Percentiles rank a stretch among this genome's conserved stretches.
Evolutionary conservation across 92 coral and sea anemone genomes (phyloP).

Genomic region (Muricea muricata): DNA sequence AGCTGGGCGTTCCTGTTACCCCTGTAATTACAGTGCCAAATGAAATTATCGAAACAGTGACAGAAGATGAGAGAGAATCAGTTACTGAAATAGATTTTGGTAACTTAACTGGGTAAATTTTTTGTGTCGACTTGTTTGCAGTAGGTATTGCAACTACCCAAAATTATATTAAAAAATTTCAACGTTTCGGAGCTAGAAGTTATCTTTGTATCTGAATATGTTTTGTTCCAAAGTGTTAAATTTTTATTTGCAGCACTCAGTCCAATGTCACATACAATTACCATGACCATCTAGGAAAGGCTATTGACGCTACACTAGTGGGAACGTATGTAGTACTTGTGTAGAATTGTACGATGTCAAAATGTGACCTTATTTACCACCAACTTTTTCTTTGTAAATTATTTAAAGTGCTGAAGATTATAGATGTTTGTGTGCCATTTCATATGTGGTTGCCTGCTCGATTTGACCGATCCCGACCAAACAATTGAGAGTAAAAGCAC

Average conservation of each 20-base stretch:
- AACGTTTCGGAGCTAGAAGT: too few species aligned
- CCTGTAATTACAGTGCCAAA: too few species aligned
- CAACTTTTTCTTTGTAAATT: background rate
- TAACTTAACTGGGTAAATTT: too few species aligned
- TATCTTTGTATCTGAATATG: background rate
- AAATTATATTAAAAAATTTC: too few species aligned
- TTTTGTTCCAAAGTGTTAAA: background rate
- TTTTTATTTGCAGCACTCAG: too few species aligned
- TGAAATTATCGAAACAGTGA: too few species aligned
- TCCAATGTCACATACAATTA: too few species aligned
- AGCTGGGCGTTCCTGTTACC: too few species aligned
- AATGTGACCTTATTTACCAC: background rate
- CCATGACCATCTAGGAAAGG: constrained; percentile 39
- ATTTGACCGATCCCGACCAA: background rate
- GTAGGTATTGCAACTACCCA: too few species aligned
- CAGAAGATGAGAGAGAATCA: too few species aligned
- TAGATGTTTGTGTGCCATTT: constrained; percentile 26
- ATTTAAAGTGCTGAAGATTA: constrained; percentile 29
- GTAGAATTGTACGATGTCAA: background rate
- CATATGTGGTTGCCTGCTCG: constrained; percentile 54
- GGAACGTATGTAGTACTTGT: constrained; percentile 36
- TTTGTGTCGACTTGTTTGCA: too few species aligned
- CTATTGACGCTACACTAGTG: constrained; percentile 23
- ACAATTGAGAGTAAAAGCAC: constrained; percentile 47
- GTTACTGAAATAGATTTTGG: too few species aligned